Evolutionary conservation across 2,113 vertebrate species (phyloP).

Genomic region (Fregetta grallaria): DNA sequence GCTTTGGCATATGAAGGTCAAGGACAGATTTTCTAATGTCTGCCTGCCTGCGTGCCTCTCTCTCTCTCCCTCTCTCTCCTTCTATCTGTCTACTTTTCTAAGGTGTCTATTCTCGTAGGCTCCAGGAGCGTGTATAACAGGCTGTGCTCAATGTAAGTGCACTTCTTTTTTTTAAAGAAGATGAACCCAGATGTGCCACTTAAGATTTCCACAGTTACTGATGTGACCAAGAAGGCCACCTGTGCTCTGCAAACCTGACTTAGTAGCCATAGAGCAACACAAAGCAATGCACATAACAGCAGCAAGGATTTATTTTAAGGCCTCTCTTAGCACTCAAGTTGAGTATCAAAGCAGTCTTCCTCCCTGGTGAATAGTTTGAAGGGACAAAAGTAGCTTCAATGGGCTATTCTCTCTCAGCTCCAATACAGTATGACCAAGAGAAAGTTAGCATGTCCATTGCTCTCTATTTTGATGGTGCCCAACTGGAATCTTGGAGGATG

Average conservation of each 20-base stretch:
- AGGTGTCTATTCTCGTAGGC: background rate
- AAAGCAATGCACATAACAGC: background rate
- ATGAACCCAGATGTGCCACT: background rate
- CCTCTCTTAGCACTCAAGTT: background rate
- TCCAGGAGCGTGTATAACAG: background rate
- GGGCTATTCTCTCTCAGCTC: background rate
- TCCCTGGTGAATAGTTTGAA: background rate
- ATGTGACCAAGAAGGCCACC: background rate
- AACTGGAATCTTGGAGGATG: background rate
- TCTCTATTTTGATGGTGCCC: background rate
- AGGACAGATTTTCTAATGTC: conserved; percentile 70
- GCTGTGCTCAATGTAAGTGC: background rate
- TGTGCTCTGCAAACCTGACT: background rate
- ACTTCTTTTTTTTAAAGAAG: background rate
- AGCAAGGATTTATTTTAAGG: background rate
- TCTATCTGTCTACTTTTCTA: background rate
- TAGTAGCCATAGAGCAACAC: background rate
- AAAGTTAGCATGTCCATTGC: background rate
- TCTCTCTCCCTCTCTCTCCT: background rate
- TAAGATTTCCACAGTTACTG: background rate
- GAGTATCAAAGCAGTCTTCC: background rate
- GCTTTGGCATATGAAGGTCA: conserved; percentile 73
- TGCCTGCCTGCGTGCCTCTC: background rate
- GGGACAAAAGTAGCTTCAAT: background rate
- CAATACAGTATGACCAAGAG: background rate